Conservation (phyloP, 2,888 invertebrate genomes). For the Acrobasis suavella region DNA sequence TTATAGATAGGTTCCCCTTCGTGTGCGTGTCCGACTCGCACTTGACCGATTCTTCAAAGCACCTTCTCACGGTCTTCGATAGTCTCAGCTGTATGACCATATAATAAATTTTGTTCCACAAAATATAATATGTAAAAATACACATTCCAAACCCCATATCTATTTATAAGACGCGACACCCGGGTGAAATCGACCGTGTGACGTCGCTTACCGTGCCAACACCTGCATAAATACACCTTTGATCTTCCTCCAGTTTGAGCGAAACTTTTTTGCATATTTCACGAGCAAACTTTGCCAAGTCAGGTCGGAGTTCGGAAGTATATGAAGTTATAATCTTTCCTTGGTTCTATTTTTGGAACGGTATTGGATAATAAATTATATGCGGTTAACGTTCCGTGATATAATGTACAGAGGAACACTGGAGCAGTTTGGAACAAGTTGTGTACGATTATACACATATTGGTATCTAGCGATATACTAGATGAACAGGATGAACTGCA, state of each 20-base stretch:
- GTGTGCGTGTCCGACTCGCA: too few species aligned
- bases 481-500: too few species aligned
- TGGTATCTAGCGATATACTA: too few species aligned
- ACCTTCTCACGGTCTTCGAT: too few species aligned
- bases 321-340: conserved; percentile 10
- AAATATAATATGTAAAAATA: not conserved
- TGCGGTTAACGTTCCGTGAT: not conserved
- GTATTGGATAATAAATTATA: not conserved
- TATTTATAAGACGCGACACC: not conserved
- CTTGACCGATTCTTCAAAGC: too few species aligned
- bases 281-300: conserved; percentile 18
- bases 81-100: too few species aligned
- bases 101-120: not conserved
- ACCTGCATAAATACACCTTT: conserved; percentile 19
- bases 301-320: conserved; percentile 9
- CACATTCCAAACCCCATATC: not conserved
- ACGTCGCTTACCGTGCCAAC: conserved; percentile 4
- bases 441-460: too few species aligned
- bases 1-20: too few species aligned
- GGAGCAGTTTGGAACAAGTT: too few species aligned
- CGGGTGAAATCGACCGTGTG: conserved; percentile 15
- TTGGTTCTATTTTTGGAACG: conserved; percentile 5
- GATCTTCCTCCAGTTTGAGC: not conserved
- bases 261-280: conserved; percentile 27
- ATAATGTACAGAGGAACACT: not conserved